Conservation (phyloP, 64 coral and sea anemone species). For the Anthopleura sola region DNA sequence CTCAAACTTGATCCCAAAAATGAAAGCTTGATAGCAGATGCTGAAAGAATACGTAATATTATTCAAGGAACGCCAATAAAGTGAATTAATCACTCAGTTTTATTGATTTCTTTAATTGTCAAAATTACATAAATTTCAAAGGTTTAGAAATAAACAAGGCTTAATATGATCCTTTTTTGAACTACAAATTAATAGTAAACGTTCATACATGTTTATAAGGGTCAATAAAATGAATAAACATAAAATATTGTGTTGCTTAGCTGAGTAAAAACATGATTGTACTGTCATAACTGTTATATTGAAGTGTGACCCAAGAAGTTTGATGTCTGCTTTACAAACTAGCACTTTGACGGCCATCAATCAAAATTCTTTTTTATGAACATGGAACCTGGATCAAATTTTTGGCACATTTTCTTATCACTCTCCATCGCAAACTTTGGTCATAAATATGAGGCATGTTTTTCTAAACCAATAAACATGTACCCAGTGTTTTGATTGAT, state of each 20-base stretch:
- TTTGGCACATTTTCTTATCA: no score
- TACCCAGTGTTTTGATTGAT: no score
- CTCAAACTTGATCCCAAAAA: constrained; percentile 80
- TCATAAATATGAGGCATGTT: no score
- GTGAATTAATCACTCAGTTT: neutral
- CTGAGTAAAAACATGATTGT: neutral
- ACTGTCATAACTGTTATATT: no score
- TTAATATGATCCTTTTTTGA: neutral
- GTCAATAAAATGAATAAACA: neutral
- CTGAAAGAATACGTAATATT: constrained; percentile 70
- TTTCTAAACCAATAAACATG: no score
- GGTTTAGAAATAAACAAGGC: neutral
- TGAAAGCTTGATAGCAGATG: constrained; percentile 59
- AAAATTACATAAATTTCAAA: neutral
- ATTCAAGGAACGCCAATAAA: constrained; percentile 65
- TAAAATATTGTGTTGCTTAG: neutral
- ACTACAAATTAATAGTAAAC: neutral
- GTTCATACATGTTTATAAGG: neutral
- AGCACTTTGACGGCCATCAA: no score
- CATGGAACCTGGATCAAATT: no score
- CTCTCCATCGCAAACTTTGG: no score
- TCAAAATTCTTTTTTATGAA: no score
- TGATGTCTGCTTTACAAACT: no score
- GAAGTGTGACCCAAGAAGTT: no score
- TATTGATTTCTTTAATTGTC: neutral